These are phyloP conservation scores for Himalopsyche japonica DNA, from an alignment of 2,888 invertebrate species.

Conservation along the genomic window DNA sequence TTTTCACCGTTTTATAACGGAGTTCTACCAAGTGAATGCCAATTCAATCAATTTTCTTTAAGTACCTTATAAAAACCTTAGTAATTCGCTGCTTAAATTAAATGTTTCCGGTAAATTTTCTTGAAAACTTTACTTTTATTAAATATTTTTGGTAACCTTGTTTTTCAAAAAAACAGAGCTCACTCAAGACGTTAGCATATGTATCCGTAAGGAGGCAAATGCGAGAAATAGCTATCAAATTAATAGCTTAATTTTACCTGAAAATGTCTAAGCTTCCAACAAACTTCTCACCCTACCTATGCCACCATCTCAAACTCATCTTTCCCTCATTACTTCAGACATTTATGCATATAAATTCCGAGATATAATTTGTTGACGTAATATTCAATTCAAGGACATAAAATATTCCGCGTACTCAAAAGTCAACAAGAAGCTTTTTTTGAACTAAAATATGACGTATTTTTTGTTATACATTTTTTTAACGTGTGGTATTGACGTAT, in stretches of 20 bases:
- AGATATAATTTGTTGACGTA: not conserved
- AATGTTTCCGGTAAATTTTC: not conserved
- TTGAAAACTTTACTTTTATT: no score
- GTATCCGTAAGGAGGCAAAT: not conserved
- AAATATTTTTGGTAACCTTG: not conserved
- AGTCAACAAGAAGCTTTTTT: no score
- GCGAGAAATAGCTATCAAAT: not conserved
- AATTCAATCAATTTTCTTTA: no score
- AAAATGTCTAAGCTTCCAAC: not conserved
- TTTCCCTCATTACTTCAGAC: not conserved
- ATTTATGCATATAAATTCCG: not conserved
- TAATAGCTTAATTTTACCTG: not conserved
- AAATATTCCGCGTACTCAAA: not conserved
- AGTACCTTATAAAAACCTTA: no score
- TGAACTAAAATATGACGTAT: no score
- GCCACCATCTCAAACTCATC: not conserved
- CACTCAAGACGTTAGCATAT: not conserved
- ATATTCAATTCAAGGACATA: not conserved
- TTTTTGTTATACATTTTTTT: no score
- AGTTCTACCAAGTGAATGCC: no score
- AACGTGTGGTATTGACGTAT: no score
- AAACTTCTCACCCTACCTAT: not conserved
- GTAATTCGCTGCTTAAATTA: no score
- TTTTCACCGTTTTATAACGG: no score
- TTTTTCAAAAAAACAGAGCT: not conserved